phyloP scores from a whole-genome alignment of 2,888 invertebrate genomes.

The Nemurella pictetii region DNA sequence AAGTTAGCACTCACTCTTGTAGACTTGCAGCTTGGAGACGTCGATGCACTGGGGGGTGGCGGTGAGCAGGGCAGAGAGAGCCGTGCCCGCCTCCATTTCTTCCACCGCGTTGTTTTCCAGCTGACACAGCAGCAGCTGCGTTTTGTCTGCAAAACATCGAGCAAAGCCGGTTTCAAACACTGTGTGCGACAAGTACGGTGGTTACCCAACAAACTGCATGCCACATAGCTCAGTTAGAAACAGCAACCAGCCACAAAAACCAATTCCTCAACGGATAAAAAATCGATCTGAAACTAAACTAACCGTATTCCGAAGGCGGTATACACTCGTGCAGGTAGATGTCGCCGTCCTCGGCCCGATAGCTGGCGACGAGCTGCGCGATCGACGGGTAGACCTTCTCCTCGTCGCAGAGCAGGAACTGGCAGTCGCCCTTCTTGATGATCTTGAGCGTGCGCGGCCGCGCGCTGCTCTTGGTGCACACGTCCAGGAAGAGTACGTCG shows the following conservation, averaged over 20 bases:
- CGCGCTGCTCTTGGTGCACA: constrained; percentile 69
- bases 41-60: constrained; percentile 67
- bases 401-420: constrained; percentile 58
- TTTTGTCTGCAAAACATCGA: constrained; percentile 60
- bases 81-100: constrained; percentile 57
- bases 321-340: constrained; percentile 74
- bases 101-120: constrained; percentile 49
- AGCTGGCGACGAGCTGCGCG: constrained; percentile 63
- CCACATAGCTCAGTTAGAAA: background rate
- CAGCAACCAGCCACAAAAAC: constrained; percentile 14
- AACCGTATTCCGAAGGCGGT: constrained; percentile 87
- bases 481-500: constrained; percentile 79
- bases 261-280: background rate
- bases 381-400: constrained; percentile 61
- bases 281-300: constrained; percentile 40
- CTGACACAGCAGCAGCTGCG: constrained; percentile 69
- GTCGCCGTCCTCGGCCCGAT: constrained; percentile 64
- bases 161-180: background rate
- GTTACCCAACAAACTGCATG: too few species aligned
- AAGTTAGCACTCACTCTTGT: constrained; percentile 62
- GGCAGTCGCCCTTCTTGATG: constrained; percentile 62
- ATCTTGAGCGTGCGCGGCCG: constrained; percentile 72
- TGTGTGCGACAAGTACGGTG: too few species aligned
- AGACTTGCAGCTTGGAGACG: constrained; percentile 68
- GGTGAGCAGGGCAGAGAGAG: constrained; percentile 52